Conservation (phyloP, 2,113 vertebrate species). For the Haemorhous mexicanus region DNA sequence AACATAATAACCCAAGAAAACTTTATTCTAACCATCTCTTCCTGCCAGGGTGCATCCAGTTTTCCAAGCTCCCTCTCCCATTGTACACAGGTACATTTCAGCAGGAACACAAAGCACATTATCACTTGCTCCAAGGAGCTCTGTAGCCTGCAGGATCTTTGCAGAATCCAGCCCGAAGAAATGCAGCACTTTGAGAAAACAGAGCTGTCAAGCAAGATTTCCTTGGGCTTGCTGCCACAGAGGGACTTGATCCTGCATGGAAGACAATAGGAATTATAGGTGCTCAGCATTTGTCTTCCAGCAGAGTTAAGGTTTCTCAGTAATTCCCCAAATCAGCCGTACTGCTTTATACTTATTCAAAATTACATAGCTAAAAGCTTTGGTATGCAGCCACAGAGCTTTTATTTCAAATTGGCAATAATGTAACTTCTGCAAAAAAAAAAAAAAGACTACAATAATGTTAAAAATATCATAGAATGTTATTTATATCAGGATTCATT, state of each 20-base stretch:
- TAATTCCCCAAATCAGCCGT: not conserved
- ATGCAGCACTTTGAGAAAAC: conserved; percentile 33
- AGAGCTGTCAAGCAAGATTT: conserved; percentile 53
- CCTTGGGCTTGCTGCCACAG: conserved; percentile 43
- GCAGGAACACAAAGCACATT: not conserved
- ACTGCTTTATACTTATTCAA: not conserved
- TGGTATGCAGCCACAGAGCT: conserved; percentile 35
- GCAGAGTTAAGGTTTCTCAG: conserved; percentile 13
- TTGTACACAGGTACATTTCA: not conserved
- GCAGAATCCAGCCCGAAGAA: conserved; percentile 26
- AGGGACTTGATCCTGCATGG: conserved; percentile 30
- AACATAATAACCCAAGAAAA: not conserved
- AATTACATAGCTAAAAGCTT: conserved; percentile 8
- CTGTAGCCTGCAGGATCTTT: conserved; percentile 18
- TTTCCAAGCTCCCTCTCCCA: not conserved
- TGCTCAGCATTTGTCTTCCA: not conserved
- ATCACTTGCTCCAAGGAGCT: not conserved
- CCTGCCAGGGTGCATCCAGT: not conserved
- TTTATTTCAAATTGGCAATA: conserved; percentile 52
- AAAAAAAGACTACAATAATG: conserved; percentile 3
- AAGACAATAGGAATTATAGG: conserved; percentile 12
- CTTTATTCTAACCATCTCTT: not conserved
- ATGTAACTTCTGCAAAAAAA: conserved; percentile 35
- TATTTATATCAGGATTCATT: conserved; percentile 63
- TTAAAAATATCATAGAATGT: conserved; percentile 56